Evolutionary conservation across 2,888 invertebrate genomes (phyloP).

Genomic region (Argyresthia albistria): DNA sequence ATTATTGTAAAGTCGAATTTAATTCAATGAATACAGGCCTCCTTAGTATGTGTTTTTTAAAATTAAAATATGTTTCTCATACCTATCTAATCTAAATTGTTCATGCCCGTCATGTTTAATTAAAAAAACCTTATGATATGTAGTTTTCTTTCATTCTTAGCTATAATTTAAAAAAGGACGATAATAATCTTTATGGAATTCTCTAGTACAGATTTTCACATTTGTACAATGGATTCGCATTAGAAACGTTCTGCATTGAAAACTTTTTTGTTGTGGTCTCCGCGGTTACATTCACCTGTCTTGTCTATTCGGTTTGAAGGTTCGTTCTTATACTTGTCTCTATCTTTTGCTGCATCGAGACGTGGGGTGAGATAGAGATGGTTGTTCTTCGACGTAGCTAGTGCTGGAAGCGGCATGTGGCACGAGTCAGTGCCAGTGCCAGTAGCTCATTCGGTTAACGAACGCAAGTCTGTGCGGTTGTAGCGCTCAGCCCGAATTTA

Average conservation of each 20-base stretch:
- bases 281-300: slow-evolving; percentile 61
- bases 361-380: slow-evolving; percentile 46
- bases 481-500: slow-evolving; percentile 11
- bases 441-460: slow-evolving; percentile 51
- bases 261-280: slow-evolving; percentile 56
- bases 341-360: slow-evolving; percentile 33
- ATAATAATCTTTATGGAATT: too few relatives aligned
- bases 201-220: neutral
- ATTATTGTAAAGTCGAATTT: too few relatives aligned
- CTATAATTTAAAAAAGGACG: too few relatives aligned
- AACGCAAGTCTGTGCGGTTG: slow-evolving; percentile 45
- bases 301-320: slow-evolving; percentile 34
- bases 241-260: slow-evolving; percentile 47
- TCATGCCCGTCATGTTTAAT: too few relatives aligned
- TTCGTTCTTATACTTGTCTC: slow-evolving; percentile 34
- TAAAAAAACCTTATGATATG: too few relatives aligned
- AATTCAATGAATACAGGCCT: too few relatives aligned
- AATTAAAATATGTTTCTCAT: too few relatives aligned
- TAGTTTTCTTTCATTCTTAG: too few relatives aligned
- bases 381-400: slow-evolving; percentile 29
- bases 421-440: slow-evolving; percentile 42
- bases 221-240: slow-evolving; percentile 16
- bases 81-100: too few relatives aligned
- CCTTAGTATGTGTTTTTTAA: too few relatives aligned
- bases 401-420: slow-evolving; percentile 44